Conservation (phyloP, 2,797 vertebrate genomes). For the Sarcophilus harrisii region DNA sequence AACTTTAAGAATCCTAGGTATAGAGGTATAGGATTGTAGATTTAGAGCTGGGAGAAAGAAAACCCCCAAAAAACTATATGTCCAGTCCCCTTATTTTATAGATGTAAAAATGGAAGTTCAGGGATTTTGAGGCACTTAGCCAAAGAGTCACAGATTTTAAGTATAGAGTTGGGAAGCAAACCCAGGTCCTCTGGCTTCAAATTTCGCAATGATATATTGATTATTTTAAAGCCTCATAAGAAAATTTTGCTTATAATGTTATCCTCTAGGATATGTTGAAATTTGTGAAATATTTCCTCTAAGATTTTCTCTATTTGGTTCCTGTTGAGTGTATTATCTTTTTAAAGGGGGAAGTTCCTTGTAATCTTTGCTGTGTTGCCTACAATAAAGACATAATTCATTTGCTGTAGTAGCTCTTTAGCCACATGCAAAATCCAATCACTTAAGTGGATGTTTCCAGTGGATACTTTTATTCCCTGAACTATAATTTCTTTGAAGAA, state of each 20-base stretch:
- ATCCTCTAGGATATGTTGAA: constrained; percentile 13
- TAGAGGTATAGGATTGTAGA: not conserved
- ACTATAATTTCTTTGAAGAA: constrained; percentile 5
- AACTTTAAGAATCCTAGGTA: not conserved
- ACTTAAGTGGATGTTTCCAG: constrained; percentile 12
- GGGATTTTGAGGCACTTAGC: not conserved
- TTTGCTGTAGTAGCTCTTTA: constrained; percentile 14
- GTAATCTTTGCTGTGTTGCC: constrained; percentile 2
- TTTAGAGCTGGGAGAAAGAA: not conserved
- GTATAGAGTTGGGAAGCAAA: not conserved
- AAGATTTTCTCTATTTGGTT: not conserved
- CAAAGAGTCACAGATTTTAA: not conserved
- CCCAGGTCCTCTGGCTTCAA: not conserved
- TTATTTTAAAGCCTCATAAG: constrained; percentile 41
- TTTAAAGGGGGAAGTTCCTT: not conserved
- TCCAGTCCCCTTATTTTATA: not conserved
- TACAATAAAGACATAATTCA: not conserved
- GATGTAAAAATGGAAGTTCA: not conserved
- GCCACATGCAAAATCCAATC: not conserved
- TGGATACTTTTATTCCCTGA: constrained; percentile 7
- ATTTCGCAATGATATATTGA: not conserved
- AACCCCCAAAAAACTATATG: not conserved
- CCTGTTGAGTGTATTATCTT: not conserved
- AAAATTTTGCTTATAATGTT: not conserved
- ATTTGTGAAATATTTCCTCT: not conserved